A percentile compares a stretch with the other conserved stretches of the same genome.
These are phyloP conservation scores for Prinia subflava DNA, from an alignment of 2,113 vertebrate genomes.

Conservation along the genomic window DNA sequence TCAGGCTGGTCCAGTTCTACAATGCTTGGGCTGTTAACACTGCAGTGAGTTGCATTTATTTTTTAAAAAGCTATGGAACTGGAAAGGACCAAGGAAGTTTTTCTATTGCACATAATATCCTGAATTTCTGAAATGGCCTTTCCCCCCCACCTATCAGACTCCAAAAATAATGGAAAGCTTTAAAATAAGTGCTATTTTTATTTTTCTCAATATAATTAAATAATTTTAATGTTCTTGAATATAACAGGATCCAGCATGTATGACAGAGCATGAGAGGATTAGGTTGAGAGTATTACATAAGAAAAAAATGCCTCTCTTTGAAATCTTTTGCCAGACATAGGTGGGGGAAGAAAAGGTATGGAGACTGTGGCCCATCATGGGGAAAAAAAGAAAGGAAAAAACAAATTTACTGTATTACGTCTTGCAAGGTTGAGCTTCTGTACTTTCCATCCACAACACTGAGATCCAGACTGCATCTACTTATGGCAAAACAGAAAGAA, in stretches of 20 bases:
- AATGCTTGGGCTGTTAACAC: not conserved
- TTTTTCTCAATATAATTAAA: not conserved
- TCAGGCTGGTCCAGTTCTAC: not conserved
- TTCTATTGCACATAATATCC: conserved; percentile 14
- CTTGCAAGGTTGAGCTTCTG: not conserved
- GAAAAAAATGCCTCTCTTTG: not conserved
- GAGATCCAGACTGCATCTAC: not conserved
- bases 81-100: not conserved
- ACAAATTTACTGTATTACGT: not conserved
- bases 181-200: not conserved
- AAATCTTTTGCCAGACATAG: not conserved
- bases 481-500: not conserved
- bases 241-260: not conserved
- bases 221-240: not conserved
- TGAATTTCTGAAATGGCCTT: not conserved
- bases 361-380: not conserved
- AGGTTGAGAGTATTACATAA: not conserved
- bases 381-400: rapidly evolving
- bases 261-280: not conserved
- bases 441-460: not conserved
- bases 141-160: not conserved
- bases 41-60: not conserved
- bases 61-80: not conserved
- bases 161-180: not conserved
- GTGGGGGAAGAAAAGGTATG: not conserved